phyloP scores from a whole-genome alignment of 2,797 vertebrate species.

The Psittacula echo region DNA sequence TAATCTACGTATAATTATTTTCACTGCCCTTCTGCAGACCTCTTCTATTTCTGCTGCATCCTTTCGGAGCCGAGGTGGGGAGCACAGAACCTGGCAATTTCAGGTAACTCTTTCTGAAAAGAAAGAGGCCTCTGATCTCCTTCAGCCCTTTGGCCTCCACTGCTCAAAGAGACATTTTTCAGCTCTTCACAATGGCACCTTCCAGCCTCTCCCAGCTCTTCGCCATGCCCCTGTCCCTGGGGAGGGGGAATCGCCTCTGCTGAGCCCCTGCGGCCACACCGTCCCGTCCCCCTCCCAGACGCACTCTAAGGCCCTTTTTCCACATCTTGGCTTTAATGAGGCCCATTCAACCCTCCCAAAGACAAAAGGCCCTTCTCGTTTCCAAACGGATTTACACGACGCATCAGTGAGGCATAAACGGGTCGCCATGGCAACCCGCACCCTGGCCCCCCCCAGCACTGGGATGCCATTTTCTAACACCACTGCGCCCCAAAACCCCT shows the following conservation, averaged over 20 bases:
- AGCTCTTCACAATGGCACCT: neutral
- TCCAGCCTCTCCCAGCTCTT: neutral
- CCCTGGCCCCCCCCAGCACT: constrained; percentile 27
- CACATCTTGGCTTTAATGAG: constrained; percentile 77
- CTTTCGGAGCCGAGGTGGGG: neutral
- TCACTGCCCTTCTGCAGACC: constrained; percentile 46
- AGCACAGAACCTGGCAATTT: neutral
- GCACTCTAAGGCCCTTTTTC: constrained; percentile 73
- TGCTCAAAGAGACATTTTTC: neutral
- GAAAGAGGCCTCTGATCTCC: neutral
- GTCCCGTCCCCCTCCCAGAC: neutral
- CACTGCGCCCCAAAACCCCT: constrained; percentile 13
- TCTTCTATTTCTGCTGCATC: constrained; percentile 48
- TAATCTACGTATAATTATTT: constrained; percentile 56
- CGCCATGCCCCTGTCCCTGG: neutral
- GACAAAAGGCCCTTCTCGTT: constrained; percentile 89
- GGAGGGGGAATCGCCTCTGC: neutral
- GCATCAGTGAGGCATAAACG: constrained; percentile 90
- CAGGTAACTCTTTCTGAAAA: neutral
- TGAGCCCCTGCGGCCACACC: neutral
- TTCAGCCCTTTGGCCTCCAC: neutral
- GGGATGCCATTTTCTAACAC: constrained; percentile 37
- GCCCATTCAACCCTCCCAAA: constrained; percentile 76
- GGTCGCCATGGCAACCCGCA: constrained; percentile 87
- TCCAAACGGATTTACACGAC: constrained; percentile 93